Percentiles rank a stretch among this genome's conserved stretches.
Conservation (phyloP, 2,797 vertebrate species). For the Gallinago solitaria region DNA sequence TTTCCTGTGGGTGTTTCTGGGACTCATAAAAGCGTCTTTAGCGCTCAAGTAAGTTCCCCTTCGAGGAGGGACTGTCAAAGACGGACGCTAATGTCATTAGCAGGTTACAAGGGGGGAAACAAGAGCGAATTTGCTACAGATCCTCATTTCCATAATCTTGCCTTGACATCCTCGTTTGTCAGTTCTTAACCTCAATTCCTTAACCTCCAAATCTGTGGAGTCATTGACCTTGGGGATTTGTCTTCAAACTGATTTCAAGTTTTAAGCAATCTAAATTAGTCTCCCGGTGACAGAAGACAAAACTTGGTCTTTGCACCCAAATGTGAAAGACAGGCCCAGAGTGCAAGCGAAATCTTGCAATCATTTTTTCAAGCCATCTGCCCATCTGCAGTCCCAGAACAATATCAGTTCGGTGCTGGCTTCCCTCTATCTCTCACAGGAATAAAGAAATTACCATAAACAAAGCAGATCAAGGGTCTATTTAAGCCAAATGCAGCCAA, state of each 20-base stretch:
- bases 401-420: conserved; percentile 58
- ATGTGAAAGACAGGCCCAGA: conserved; percentile 73
- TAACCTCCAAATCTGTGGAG: conserved; percentile 68
- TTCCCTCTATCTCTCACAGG: conserved; percentile 39
- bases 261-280: conserved; percentile 62
- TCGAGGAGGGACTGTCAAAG: conserved; percentile 46
- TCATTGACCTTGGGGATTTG: conserved; percentile 45
- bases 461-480: conserved; percentile 63
- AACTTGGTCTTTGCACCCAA: conserved; percentile 68
- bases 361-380: conserved; percentile 66
- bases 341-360: conserved; percentile 66
- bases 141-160: conserved; percentile 71
- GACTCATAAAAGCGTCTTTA: conserved; percentile 55
- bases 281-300: conserved; percentile 55
- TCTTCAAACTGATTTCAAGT: conserved; percentile 59
- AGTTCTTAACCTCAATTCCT: conserved; percentile 71
- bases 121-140: conserved; percentile 65
- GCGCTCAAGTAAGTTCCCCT: conserved; percentile 1
- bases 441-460: conserved; percentile 72
- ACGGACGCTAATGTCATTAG: conserved; percentile 62
- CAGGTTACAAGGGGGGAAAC: conserved; percentile 66
- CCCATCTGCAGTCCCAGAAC: conserved; percentile 64
- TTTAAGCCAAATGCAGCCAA: conserved; percentile 54
- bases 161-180: conserved; percentile 56
- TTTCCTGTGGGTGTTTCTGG: conserved; percentile 5